phyloP scores from a whole-genome alignment of 2,888 invertebrate species.

The Phengaris alcon region DNA sequence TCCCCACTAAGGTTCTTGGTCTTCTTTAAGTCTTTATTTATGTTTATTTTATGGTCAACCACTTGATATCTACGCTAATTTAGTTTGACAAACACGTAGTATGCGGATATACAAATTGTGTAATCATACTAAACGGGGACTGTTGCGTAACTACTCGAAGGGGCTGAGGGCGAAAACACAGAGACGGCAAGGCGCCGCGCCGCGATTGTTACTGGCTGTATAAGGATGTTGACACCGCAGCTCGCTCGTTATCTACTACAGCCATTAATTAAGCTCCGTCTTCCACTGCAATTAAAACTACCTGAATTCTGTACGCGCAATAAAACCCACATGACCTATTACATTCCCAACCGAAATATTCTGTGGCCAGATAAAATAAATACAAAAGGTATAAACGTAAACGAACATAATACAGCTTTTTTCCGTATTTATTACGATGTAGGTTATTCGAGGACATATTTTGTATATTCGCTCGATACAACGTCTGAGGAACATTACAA shows the following conservation, averaged over 20 bases:
- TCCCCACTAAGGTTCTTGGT: too few relatives aligned
- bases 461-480: not conserved
- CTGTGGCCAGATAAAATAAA: not conserved
- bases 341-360: conserved; percentile 5
- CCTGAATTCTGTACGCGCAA: not conserved
- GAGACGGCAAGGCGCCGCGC: conserved; percentile 31
- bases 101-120: conserved; percentile 19
- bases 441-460: not conserved
- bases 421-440: not conserved
- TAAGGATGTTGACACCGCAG: conserved; percentile 30
- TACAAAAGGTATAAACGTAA: not conserved
- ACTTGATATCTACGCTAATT: not conserved
- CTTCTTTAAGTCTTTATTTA: not conserved
- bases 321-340: conserved; percentile 17
- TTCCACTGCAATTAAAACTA: conserved; percentile 13
- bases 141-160: conserved; percentile 28
- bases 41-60: not conserved
- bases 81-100: not conserved
- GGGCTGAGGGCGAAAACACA: conserved; percentile 19
- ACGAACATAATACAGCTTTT: not conserved
- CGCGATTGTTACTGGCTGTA: conserved; percentile 28
- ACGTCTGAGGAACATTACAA: not conserved
- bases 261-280: conserved; percentile 22
- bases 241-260: conserved; percentile 13
- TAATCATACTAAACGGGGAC: conserved; percentile 24